Evolutionary conservation across 2,797 vertebrate genomes (phyloP), one percentile per base, ranked within the genome.

Genomic region (Gymnocypris eckloni): DNA sequence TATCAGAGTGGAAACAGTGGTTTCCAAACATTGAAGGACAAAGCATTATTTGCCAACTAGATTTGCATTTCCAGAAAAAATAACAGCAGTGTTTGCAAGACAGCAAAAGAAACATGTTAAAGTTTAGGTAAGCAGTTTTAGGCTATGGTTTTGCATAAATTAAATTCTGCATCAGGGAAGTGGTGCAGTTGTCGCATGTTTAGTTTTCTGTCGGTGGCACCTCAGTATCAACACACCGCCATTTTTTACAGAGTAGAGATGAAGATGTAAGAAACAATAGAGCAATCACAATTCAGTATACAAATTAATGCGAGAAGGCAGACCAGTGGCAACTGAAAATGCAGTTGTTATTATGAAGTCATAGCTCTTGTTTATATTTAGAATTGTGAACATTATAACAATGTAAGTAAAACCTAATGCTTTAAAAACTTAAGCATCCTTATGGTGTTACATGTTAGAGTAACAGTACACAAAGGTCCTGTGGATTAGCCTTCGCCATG

Each of bases 61-160:
- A 81, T 81, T 81, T 50, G 61, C 79, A 81, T 67, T 67, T 67
- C 25, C 9, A 37, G 79, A 80, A 48, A 50, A 33, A 70, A 33
- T 33, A 81, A 81, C 66, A 80, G n/a, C 78, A 22, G 43, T 50
- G 45, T 45, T 69, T 41, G 79, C 66, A n/a, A 52, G 45, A 45
- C 33, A 4, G 66, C 28, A 39, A 70, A 81, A 6, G 12, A 69
- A 25, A 48, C 12, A 50, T 52, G 48, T 70, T 18, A 70, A 69
- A 69, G 50, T 25, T 54, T 70, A 70, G 79, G 48, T 41, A 70
- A 81, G 48, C 66, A 41, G 20, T 28, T 70, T 81, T 70, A 41
- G 18, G 33, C 66, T 41, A 13, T 33, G 13, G 20, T 37, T 81
- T 37, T 70, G 41, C 79, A 37, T 67, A 33, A 33, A 56, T 80